phyloP scores from a whole-genome alignment of 2,888 invertebrate species.

The Thereva nobilitata region DNA sequence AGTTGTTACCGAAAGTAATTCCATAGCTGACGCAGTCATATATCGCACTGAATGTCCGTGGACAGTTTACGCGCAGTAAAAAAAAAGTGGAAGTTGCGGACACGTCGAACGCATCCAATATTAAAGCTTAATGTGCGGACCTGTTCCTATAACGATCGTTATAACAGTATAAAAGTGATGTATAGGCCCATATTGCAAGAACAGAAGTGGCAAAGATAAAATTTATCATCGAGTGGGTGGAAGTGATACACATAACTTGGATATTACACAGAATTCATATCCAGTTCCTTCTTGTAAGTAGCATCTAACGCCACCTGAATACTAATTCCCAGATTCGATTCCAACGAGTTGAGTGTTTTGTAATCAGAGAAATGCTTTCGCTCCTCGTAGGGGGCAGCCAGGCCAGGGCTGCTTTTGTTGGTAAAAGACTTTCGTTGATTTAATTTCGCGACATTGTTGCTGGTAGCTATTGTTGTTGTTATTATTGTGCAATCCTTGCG shows the following conservation, averaged over 20 bases:
- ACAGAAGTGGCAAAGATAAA: slow-evolving; percentile 1
- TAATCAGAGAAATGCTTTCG: slow-evolving; percentile 10
- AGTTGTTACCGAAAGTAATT: slow-evolving; percentile 15
- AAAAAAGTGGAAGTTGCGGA: no score
- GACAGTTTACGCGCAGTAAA: no score
- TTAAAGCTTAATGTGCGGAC: no score
- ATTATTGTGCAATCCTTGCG: slow-evolving; percentile 11
- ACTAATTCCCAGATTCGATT: slow-evolving; percentile 7
- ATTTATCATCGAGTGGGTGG: not conserved
- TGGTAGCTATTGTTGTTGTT: slow-evolving; percentile 1
- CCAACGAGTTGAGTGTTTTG: slow-evolving; percentile 5
- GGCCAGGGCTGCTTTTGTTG: not conserved
- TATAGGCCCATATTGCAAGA: not conserved
- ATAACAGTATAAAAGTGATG: slow-evolving; percentile 1
- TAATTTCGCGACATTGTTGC: slow-evolving; percentile 17
- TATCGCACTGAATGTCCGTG: no score
- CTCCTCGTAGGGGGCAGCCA: not conserved
- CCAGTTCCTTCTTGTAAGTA: slow-evolving; percentile 9
- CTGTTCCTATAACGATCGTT: not conserved
- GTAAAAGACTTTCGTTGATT: slow-evolving; percentile 22
- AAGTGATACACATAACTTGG: slow-evolving; percentile 1
- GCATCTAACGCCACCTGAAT: slow-evolving; percentile 1
- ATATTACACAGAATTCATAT: slow-evolving; percentile 3
- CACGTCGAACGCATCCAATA: no score
- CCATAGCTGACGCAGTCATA: not conserved